Conservation (phyloP, 2,797 vertebrate species). For the Rhyacichthys aspro region DNA sequence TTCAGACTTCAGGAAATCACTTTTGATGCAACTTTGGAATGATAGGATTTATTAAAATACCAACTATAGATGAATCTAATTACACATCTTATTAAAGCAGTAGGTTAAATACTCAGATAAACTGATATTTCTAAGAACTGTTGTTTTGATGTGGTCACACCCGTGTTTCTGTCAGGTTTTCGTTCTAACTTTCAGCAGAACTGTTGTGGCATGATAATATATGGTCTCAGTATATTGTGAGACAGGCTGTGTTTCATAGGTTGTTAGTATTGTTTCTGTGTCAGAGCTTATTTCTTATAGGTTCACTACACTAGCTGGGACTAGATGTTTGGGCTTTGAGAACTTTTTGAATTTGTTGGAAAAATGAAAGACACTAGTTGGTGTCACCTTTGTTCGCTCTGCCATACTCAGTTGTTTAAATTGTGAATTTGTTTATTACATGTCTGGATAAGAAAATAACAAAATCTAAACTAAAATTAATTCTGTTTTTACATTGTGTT, state of each 20-base stretch:
- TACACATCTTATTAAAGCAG: slow-evolving; percentile 68
- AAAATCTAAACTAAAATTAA: slow-evolving; percentile 49
- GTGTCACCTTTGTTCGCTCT: slow-evolving; percentile 82
- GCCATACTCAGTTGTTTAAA: slow-evolving; percentile 74
- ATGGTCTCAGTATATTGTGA: slow-evolving; percentile 70
- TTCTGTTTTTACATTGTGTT: slow-evolving; percentile 8
- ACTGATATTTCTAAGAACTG: slow-evolving; percentile 76
- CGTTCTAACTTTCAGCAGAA: slow-evolving; percentile 77
- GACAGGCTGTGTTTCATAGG: slow-evolving; percentile 67
- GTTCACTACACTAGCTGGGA: slow-evolving; percentile 93
- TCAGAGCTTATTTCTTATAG: slow-evolving; percentile 59
- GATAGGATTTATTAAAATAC: slow-evolving; percentile 53
- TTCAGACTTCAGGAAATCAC: slow-evolving; percentile 64
- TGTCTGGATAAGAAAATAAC: slow-evolving; percentile 77
- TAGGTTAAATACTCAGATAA: slow-evolving; percentile 65
- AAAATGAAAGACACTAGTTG: slow-evolving; percentile 74
- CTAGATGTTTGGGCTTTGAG: slow-evolving; percentile 89
- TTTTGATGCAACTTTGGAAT: slow-evolving; percentile 60
- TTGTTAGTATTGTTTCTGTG: slow-evolving; percentile 69
- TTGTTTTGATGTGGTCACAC: slow-evolving; percentile 92
- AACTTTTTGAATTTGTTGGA: slow-evolving; percentile 81
- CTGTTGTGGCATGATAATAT: slow-evolving; percentile 89
- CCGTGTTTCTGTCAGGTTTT: slow-evolving; percentile 87
- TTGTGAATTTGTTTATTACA: slow-evolving; percentile 78
- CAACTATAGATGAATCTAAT: slow-evolving; percentile 60